Evolutionary conservation across 2,888 invertebrate species (phyloP).

Genomic region (Scelioninae gen. 1): DNA sequence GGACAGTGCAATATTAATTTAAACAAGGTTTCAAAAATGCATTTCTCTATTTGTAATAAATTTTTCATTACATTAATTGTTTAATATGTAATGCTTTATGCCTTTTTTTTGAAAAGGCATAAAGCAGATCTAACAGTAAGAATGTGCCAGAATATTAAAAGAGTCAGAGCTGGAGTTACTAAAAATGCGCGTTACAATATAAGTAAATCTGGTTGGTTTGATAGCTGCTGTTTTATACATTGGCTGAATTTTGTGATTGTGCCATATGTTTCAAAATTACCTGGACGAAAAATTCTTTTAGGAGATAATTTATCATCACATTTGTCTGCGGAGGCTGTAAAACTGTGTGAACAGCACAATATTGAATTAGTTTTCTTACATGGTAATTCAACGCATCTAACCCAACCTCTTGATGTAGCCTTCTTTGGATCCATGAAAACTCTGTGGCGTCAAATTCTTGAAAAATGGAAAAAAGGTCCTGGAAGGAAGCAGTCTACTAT

Average conservation of each 20-base stretch:
- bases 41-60: no score
- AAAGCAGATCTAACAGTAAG: slow-evolving; percentile 7
- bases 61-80: no score
- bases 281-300: slow-evolving; percentile 27
- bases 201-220: slow-evolving; percentile 31
- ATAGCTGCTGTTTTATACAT: slow-evolving; percentile 7
- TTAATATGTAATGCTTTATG: no score
- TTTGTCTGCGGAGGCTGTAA: slow-evolving; percentile 1
- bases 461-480: slow-evolving; percentile 73
- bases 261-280: background rate
- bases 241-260: slow-evolving; percentile 6
- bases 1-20: no score
- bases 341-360: slow-evolving; percentile 73
- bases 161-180: slow-evolving; percentile 17
- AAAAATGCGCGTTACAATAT: slow-evolving; percentile 3
- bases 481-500: slow-evolving; percentile 46
- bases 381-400: slow-evolving; percentile 76
- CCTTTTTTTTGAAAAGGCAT: slow-evolving; percentile 15
- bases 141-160: slow-evolving; percentile 25
- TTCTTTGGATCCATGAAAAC: slow-evolving; percentile 73
- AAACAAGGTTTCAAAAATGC: no score
- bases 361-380: slow-evolving; percentile 76
- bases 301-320: slow-evolving; percentile 29
- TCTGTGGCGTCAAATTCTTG: slow-evolving; percentile 72
- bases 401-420: slow-evolving; percentile 75